Percentiles rank a stretch among this genome's conserved stretches.
phyloP scores from a whole-genome alignment of 2,888 invertebrate species.

The Sympetrum striolatum region DNA sequence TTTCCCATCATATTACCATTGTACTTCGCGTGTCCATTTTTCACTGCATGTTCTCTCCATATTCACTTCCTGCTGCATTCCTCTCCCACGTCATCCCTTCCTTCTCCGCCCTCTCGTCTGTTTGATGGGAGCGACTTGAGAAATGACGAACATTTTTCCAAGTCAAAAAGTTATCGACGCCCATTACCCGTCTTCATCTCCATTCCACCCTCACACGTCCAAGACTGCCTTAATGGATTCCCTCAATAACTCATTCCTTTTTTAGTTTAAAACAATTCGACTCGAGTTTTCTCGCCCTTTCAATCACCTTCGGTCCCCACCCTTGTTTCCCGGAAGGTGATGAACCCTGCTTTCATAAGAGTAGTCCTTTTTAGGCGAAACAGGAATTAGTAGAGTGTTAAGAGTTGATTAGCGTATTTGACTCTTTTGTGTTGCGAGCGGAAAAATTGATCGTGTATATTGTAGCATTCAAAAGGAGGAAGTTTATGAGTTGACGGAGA shows the following conservation, averaged over 20 bases:
- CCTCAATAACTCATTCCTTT: not conserved
- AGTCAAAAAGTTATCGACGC: not conserved
- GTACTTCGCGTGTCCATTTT: not conserved
- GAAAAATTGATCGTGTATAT: too few species aligned
- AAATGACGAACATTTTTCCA: not conserved
- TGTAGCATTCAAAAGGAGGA: too few species aligned
- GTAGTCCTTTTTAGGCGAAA: not conserved
- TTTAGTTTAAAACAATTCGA: not conserved
- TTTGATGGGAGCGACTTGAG: not conserved
- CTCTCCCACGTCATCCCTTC: not conserved
- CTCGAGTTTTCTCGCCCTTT: not conserved
- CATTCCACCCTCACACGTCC: not conserved
- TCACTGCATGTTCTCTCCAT: not conserved
- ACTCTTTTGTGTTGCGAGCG: too few species aligned
- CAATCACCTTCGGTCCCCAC: not conserved
- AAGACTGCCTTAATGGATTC: not conserved
- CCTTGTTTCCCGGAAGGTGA: not conserved
- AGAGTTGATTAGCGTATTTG: too few species aligned
- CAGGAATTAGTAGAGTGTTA: too few species aligned
- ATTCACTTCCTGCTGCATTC: not conserved
- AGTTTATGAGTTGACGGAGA: too few species aligned
- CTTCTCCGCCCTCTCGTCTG: not conserved
- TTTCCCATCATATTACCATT: not conserved
- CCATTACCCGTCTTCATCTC: not conserved
- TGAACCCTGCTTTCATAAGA: not conserved